Conservation (phyloP, 2,888 invertebrate genomes). For the Athrips mouffetella region DNA sequence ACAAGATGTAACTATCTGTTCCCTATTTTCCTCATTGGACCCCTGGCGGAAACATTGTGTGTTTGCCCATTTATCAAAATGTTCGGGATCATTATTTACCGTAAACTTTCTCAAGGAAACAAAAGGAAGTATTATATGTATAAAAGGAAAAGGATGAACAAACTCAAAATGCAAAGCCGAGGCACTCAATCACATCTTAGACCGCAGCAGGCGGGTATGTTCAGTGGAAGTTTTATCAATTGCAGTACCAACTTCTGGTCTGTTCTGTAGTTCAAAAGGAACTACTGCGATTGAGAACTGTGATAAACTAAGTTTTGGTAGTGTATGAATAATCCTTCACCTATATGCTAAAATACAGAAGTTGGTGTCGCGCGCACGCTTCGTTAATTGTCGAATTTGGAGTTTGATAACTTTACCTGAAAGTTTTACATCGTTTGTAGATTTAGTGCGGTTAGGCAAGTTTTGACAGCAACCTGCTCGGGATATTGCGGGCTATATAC, state of each 20-base stretch:
- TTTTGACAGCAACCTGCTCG: slow-evolving; percentile 46
- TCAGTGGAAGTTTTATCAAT: no score
- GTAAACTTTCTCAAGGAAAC: no score
- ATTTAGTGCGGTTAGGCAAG: slow-evolving; percentile 37
- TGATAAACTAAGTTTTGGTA: not conserved
- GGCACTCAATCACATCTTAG: no score
- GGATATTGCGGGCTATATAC: slow-evolving; percentile 29
- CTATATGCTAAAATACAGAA: slow-evolving; percentile 60
- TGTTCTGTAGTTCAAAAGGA: not conserved
- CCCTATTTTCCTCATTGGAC: not conserved
- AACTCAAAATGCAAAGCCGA: no score
- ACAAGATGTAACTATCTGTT: not conserved
- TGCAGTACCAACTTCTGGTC: no score
- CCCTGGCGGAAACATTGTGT: not conserved
- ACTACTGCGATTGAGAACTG: not conserved
- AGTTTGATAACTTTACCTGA: slow-evolving; percentile 54
- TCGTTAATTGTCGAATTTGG: slow-evolving; percentile 62
- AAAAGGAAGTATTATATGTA: no score
- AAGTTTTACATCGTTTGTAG: slow-evolving; percentile 29
- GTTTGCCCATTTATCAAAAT: no score
- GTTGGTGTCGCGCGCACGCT: slow-evolving; percentile 45
- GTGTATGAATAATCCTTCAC: slow-evolving; percentile 29
- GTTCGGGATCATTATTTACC: no score
- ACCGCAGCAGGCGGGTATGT: no score
- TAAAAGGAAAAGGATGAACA: no score